These are phyloP conservation scores for Catocala nupta DNA, from an alignment of 2,888 invertebrate species.

Conservation along the genomic window DNA sequence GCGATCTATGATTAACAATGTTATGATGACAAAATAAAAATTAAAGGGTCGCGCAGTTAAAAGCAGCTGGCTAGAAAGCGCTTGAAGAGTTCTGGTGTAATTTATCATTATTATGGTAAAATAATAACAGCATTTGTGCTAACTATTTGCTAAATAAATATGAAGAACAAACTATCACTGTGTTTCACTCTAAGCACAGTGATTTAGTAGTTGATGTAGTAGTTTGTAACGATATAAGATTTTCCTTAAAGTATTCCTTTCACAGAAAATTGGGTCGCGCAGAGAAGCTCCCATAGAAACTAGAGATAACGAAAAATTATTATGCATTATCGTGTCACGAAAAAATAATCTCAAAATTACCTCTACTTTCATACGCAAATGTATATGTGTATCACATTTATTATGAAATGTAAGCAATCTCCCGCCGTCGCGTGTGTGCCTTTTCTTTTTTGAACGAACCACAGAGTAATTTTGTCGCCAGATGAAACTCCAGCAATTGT, in stretches of 20 bases:
- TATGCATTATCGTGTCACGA: conserved; percentile 24
- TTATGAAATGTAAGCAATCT: conserved; percentile 47
- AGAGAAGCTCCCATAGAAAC: conserved; percentile 8
- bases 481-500: conserved; percentile 38
- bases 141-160: too few relatives aligned
- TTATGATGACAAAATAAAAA: too few relatives aligned
- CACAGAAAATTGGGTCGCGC: conserved; percentile 15
- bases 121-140: too few relatives aligned
- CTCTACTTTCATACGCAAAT: conserved; percentile 25
- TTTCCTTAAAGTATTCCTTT: conserved; percentile 10
- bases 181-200: not conserved
- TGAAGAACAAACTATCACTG: too few relatives aligned
- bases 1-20: too few relatives aligned
- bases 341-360: conserved; percentile 36
- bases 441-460: conserved; percentile 30
- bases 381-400: conserved; percentile 35
- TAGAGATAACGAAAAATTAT: conserved; percentile 24
- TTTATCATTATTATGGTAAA: too few relatives aligned
- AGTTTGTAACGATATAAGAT: conserved; percentile 16
- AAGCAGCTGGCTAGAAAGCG: too few relatives aligned
- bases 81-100: too few relatives aligned
- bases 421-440: conserved; percentile 23
- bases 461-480: conserved; percentile 30
- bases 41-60: too few relatives aligned
- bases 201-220: too few relatives aligned